Base-by-base conservation (phyloP, 92 coral and sea anemone species). In the Diadumene lineata region DNA sequence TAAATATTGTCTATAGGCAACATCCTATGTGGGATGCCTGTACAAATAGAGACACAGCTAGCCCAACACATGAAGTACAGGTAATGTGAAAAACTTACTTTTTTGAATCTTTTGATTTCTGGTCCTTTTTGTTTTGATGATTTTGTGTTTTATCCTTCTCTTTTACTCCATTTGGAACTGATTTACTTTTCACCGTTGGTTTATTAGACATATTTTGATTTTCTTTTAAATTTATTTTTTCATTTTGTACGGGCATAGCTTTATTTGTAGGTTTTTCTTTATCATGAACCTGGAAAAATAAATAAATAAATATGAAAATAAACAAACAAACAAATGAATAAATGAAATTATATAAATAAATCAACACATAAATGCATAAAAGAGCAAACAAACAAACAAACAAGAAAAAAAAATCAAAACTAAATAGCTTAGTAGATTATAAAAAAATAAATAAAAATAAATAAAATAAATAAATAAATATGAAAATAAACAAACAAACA, bases 91-190 rank as follows among this genome's bases (percentile, higher is more conserved):
- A 11, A 31, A 50, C 77, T 31, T 56, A 72, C 77, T 34, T 72
- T 56, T 72, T 72, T 29, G 23, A 30, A 72, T 34, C 77, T 56
- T 56, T 72, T n/a, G 55, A 0, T 34, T 57, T 71, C 33, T 51
- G 77, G 2, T 72, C 77, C 21, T 72, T 72, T 72, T 56, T 72
- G 32, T 56, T 72, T 34, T 46, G 48, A 68, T 26, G 44, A 72
- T 72, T 72, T 33, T 72, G 67, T 72, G 77, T 19, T 34, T 72
- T 72, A 55, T 72, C 77, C 56, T 72, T 72, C 56, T 72, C 77
- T 55, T 55, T 72, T 7, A 56, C 51, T 16, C 66, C 66, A 56
- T 61, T 24, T 0, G 64, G 38, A 17, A 11, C 28, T 70, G 43
- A n/a, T 72, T 72, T 56, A 60, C 26, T 56, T 33, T 56, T 56